Evolutionary conservation across 2,113 vertebrate species (phyloP).

Genomic region (Antigone vipio): DNA sequence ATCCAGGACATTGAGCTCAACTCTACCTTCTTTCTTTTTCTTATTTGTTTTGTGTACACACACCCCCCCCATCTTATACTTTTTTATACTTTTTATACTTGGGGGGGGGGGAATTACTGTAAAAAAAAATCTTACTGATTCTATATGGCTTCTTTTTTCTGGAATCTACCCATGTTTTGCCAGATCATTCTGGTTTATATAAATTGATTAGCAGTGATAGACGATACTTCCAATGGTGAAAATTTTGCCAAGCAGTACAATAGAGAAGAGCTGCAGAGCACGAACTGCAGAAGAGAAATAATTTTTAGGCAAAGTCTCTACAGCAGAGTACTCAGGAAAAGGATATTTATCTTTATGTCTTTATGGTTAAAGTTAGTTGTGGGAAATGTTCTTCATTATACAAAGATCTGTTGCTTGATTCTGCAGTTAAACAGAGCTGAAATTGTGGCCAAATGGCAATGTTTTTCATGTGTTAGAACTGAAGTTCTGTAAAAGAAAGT

Average conservation of each 20-base stretch:
- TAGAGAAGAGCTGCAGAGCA: neutral
- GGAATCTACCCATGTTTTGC: neutral
- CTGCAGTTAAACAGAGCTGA: neutral
- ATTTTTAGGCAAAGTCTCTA: neutral
- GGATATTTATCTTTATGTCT: neutral
- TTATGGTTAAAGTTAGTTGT: neutral
- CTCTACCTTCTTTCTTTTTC: neutral
- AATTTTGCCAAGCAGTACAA: neutral
- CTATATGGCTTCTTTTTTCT: neutral
- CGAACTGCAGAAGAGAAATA: neutral
- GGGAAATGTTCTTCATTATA: neutral
- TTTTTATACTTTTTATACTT: neutral
- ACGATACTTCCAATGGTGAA: neutral
- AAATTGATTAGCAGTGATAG: neutral
- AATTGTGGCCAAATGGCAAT: neutral
- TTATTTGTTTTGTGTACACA: neutral
- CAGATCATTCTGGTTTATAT: neutral
- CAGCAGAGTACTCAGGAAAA: neutral
- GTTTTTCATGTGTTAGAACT: neutral
- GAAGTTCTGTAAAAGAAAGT: neutral
- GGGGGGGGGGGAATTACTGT: rapidly evolving
- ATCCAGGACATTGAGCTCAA: neutral
- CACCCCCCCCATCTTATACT: neutral
- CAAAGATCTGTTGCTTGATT: neutral
- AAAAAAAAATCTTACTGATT: neutral